Evolutionary conservation across 2,888 invertebrate species (phyloP).

Genomic region (Theretra japonica): DNA sequence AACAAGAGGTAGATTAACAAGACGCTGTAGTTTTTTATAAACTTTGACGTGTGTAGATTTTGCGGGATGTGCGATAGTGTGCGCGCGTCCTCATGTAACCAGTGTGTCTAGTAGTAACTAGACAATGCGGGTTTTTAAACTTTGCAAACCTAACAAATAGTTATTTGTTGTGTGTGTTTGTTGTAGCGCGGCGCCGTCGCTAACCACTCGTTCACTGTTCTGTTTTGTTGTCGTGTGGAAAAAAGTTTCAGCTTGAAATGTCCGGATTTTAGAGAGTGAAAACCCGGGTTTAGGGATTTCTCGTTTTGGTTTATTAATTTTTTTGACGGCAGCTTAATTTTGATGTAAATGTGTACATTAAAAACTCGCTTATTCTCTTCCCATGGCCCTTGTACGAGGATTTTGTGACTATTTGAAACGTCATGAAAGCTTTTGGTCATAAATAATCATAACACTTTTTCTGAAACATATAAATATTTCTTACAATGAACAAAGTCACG

Average conservation of each 20-base stretch:
- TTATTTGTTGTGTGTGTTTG: not conserved
- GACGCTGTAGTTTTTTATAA: not conserved
- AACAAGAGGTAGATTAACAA: no score
- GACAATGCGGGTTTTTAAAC: not conserved
- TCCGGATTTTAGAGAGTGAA: not conserved
- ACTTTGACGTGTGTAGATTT: not conserved
- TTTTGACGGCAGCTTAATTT: not conserved
- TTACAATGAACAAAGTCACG: not conserved
- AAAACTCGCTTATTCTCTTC: no score
- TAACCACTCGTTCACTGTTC: not conserved
- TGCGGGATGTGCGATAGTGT: not conserved
- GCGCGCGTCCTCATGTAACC: not conserved
- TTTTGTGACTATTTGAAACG: no score
- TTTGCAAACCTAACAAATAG: not conserved
- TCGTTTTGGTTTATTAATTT: not conserved
- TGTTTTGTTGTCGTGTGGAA: constrained; percentile 3
- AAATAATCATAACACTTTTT: no score
- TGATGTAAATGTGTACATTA: no score
- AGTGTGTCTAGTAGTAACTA: constrained; percentile 9
- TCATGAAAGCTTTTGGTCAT: not conserved
- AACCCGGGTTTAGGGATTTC: not conserved
- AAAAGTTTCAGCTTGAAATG: not conserved
- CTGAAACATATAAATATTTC: no score
- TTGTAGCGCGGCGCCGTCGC: not conserved
- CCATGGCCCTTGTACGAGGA: no score